Percentiles rank a stretch among this genome's conserved stretches.
phyloP scores from a whole-genome alignment of 37 sponge, comb jelly and placozoan genomes.

The Mnemiopsis leidyi region DNA sequence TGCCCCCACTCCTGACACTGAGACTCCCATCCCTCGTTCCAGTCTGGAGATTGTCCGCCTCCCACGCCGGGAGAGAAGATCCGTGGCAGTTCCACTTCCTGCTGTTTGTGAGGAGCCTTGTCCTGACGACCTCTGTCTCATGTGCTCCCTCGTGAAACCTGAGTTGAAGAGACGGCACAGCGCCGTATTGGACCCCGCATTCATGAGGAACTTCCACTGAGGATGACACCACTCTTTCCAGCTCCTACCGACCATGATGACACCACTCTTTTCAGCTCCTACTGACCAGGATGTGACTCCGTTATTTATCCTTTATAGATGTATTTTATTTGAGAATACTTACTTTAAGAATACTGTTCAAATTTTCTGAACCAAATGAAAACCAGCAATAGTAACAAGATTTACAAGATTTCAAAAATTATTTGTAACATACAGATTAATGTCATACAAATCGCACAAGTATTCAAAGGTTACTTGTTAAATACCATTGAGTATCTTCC shows the following conservation, averaged over 20 bases:
- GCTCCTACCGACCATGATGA: background rate
- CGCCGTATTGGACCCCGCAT: background rate
- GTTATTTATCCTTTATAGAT: too few relatives aligned
- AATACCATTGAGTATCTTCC: too few relatives aligned
- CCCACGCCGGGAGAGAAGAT: background rate
- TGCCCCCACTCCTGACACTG: background rate
- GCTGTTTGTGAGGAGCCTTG: background rate
- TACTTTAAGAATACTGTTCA: too few relatives aligned
- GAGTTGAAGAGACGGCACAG: constrained; percentile 41
- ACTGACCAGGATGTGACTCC: too few relatives aligned
- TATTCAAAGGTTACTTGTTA: too few relatives aligned
- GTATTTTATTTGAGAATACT: too few relatives aligned
- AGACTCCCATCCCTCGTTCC: background rate
- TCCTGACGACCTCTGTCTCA: background rate
- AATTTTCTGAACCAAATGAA: too few relatives aligned
- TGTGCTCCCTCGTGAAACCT: constrained; percentile 39
- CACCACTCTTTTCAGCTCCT: background rate
- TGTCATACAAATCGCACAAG: too few relatives aligned
- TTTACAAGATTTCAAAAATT: too few relatives aligned
- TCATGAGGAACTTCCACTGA: constrained; percentile 36
- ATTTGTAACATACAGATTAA: too few relatives aligned
- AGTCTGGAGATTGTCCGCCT: background rate
- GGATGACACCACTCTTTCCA: background rate
- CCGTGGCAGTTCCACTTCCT: background rate
- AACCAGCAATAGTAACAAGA: too few relatives aligned